Evolutionary conservation across 2,888 invertebrate genomes (phyloP), one percentile per base, ranked within the genome.

Genomic region (Ferdinandea cuprea): DNA sequence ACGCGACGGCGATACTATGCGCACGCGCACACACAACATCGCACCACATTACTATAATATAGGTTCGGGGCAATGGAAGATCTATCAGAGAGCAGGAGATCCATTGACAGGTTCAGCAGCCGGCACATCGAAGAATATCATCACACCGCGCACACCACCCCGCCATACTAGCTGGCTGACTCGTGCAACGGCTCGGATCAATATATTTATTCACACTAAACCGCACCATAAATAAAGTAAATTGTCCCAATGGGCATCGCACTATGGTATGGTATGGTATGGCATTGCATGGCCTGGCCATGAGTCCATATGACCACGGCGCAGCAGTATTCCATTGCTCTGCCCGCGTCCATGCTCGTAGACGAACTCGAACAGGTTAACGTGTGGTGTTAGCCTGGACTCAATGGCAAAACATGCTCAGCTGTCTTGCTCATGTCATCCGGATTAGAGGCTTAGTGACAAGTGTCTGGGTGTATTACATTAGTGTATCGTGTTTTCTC

Each of bases 401-500:
- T 83, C 72, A 83, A 83, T 78, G 83, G 83, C 71, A 78, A 78
- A 83, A 83, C 78, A 83, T 83, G 83, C 83, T 78, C 72, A 73
- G 78, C 83, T 83, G 83, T 83, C 83, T 66, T 83, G 78, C 83
- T 78, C 83, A 83, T 83, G 83, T 83, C 83, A 83, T 83, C 83
- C 83, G 83, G 83, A 83, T 78, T 83, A 83, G 78, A 83, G 72
- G 68, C 78, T 83, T 83, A 83, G 83, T 83, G 83, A 83, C 83
- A 83, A 83, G 83, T 83, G 78, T 78, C 83, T 83, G 83, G 83
- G 83, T 83, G 83, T 83, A 83, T 83, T 68, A 83, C 83, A 83
- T 83, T 83, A 83, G 83, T 61, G 72, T 83, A 83, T 83, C 78
- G 78, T 83, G 83, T 83, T 83, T 66, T 66, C 21, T n/a, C 28